A percentile compares a stretch with the other conserved stretches of the same genome.
phyloP scores from a whole-genome alignment of 2,797 vertebrate genomes.

The Champsocephalus gunnari region DNA sequence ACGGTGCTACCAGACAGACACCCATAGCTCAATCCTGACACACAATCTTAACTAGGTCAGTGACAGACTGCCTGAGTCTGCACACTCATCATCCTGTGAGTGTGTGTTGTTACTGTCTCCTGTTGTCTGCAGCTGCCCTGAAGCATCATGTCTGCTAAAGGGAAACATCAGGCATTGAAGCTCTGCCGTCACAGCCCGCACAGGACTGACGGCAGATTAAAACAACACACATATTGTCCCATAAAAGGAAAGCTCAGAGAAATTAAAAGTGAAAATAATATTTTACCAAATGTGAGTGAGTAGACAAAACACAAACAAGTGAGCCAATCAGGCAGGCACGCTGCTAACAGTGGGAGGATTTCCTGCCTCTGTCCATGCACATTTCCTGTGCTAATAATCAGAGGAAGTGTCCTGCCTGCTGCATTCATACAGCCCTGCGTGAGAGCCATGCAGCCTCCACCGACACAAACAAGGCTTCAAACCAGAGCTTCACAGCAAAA shows the following conservation, averaged over 20 bases:
- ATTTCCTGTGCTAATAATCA: conserved; percentile 91
- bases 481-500: not conserved
- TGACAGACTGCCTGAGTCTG: conserved; percentile 7
- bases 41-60: conserved; percentile 39
- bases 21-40: conserved; percentile 11
- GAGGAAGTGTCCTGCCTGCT: conserved; percentile 88
- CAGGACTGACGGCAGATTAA: not conserved
- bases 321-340: conserved; percentile 55
- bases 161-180: conserved; percentile 14
- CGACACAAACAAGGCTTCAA: conserved; percentile 2
- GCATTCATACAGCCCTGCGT: conserved; percentile 17
- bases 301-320: conserved; percentile 19
- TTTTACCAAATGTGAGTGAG: conserved; percentile 3
- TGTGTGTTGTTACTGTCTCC: conserved; percentile 15
- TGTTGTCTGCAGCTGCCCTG: conserved; percentile 25
- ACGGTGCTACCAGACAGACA: conserved; percentile 8
- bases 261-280: not conserved
- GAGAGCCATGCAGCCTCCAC: conserved; percentile 30
- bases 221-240: not conserved
- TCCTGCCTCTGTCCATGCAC: conserved; percentile 83
- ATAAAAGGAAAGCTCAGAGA: not conserved
- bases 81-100: conserved; percentile 14
- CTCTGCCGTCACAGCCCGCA: conserved; percentile 9
- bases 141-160: conserved; percentile 23
- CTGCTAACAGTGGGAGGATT: conserved; percentile 88